A percentile compares a stretch with the other conserved stretches of the same genome.
Evolutionary conservation across 2,797 vertebrate genomes (phyloP).

Genomic region (Microchirus variegatus): DNA sequence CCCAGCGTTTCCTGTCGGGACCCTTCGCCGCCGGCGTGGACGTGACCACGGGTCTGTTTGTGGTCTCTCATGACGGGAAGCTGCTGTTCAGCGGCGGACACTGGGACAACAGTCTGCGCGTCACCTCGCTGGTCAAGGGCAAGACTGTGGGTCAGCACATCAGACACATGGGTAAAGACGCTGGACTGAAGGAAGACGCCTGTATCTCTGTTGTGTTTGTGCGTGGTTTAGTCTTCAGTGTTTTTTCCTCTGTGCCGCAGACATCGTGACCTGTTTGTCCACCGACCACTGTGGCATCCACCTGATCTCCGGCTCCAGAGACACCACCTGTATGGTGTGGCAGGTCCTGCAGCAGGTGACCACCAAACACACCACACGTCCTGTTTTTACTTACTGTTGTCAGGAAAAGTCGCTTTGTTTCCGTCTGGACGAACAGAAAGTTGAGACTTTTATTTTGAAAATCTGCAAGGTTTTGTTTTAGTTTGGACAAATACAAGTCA

Average conservation of each 20-base stretch:
- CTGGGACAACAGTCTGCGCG: slow-evolving; percentile 96
- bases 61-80: slow-evolving; percentile 94
- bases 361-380: not conserved
- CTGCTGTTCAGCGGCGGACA: slow-evolving; percentile 95
- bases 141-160: slow-evolving; percentile 91
- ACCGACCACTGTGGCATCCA: slow-evolving; percentile 94
- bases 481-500: too few species aligned
- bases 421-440: too few species aligned
- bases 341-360: slow-evolving; percentile 92
- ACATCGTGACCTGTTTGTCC: slow-evolving; percentile 93
- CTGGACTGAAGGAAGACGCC: too few species aligned
- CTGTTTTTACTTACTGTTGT: too few species aligned
- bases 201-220: not conserved
- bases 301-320: slow-evolving; percentile 95
- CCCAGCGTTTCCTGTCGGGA: slow-evolving; percentile 87
- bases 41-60: slow-evolving; percentile 87
- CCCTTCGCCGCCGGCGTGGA: slow-evolving; percentile 91
- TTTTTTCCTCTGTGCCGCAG: slow-evolving; percentile 61
- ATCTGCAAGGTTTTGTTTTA: too few species aligned
- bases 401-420: too few species aligned
- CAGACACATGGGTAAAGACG: slow-evolving; percentile 91
- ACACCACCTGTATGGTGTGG: slow-evolving; percentile 98
- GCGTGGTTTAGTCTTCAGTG: not conserved
- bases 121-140: slow-evolving; percentile 91
- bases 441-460: too few species aligned